Conservation (phyloP, 2,888 invertebrate species). For the Heliconius aoede region DNA sequence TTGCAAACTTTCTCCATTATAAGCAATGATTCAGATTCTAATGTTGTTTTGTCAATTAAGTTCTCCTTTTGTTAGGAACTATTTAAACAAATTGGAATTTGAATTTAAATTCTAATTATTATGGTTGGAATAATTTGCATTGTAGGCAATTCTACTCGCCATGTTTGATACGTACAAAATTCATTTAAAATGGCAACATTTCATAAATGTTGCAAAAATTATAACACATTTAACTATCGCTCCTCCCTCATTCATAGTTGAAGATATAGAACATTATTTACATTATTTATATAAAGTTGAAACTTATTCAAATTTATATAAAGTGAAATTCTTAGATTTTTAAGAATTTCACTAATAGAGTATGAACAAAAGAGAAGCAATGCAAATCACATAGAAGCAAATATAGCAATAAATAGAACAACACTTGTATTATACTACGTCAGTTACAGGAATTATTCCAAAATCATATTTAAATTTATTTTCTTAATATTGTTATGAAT, state of each 20-base stretch:
- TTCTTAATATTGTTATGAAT: background rate
- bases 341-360: constrained; percentile 20
- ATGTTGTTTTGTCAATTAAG: background rate
- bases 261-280: constrained; percentile 62
- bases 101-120: constrained; percentile 10
- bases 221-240: constrained; percentile 16
- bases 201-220: constrained; percentile 33
- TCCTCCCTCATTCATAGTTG: constrained; percentile 17
- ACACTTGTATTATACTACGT: background rate
- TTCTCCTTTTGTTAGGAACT: background rate
- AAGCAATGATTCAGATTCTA: background rate
- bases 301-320: constrained; percentile 57
- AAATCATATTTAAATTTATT: no score
- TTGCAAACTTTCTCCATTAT: background rate
- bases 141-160: constrained; percentile 3
- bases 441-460: background rate
- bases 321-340: constrained; percentile 29
- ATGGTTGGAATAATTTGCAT: constrained; percentile 3
- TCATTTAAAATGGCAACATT: constrained; percentile 34
- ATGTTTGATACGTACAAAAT: constrained; percentile 22
- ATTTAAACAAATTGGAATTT: background rate
- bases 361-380: constrained; percentile 62
- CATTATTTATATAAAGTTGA: no score
- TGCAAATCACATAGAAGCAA: constrained; percentile 25
- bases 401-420: background rate